Base-by-base conservation (phyloP, 1,140 invertebrate genomes). In the Drosophila virilis region DNA sequence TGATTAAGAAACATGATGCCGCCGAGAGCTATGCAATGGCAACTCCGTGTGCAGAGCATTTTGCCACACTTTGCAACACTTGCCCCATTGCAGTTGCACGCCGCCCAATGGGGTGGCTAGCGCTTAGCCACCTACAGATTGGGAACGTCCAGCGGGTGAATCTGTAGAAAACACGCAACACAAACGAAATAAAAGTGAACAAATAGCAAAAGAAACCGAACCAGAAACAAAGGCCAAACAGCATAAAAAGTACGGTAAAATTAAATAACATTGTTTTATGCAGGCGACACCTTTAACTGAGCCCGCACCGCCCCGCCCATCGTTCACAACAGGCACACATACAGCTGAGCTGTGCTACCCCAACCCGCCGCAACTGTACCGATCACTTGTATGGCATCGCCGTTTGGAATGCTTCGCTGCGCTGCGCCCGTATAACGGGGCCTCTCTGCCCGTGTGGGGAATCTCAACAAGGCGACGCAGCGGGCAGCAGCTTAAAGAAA, bases 321-420 rank as follows among this genome's bases (percentile, higher is more conserved):
- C 4, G 12, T 4, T 7, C 10, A 8, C 13, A 12, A 6, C 54
- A 13, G 46, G 5, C 17, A 32, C n/a, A 5, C 54, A 28, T 43
- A 12, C n/a, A 12, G 42, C 0, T 5, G 22, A 28, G 22, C 15
- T 8, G 8, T 17, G 8, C 43, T 13, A n/a, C 61, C 28, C 42
- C 68, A 17, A 8, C 28, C 45, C 17, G 5, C 12, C 45, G 43
- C 37, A 8, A 6, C 37, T 32, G 37, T 40, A 22, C 40, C 62
- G 42, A 57, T 70, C 82, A 86, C 74, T 89, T 80, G 8, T 89
- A 89, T 51, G 84, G 85, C 80, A 80, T 84, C 84, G 38, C 37
- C 33, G 71, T 60, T 83, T 79, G 79, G 84, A 89, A 89, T 88
- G 83, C 83, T 88, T 88, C 77, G 84, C 73, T 88, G 83, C 76